Percentiles rank a stretch among this genome's conserved stretches.
phyloP scores from a whole-genome alignment of 2,797 vertebrate genomes.

The Phrynocephalus vlangalii region DNA sequence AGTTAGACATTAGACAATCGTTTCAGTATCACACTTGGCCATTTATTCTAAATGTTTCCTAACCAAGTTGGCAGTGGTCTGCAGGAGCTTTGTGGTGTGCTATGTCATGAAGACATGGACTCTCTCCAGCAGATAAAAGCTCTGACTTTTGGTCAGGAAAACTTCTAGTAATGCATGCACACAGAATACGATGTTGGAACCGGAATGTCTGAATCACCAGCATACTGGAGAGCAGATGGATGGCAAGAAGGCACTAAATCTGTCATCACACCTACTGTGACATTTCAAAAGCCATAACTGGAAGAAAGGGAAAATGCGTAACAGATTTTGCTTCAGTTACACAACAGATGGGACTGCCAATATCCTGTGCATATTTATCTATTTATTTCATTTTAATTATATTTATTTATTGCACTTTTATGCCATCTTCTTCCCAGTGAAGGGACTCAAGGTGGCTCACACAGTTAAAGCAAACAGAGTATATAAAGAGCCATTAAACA shows the following conservation, averaged over 20 bases:
- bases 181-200: constrained; percentile 11
- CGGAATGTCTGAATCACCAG: constrained; percentile 35
- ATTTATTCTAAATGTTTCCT: not conserved
- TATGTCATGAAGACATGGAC: constrained; percentile 26
- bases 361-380: not conserved
- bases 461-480: too few relatives aligned
- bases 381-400: not conserved
- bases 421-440: too few relatives aligned
- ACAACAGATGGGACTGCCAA: constrained; percentile 2
- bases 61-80: not conserved
- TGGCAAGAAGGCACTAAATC: constrained; percentile 45
- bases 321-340: constrained; percentile 45
- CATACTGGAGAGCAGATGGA: constrained; percentile 45
- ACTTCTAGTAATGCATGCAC: not conserved
- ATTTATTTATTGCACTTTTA: too few relatives aligned
- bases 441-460: too few relatives aligned
- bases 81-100: not conserved
- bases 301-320: constrained; percentile 50
- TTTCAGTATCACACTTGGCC: not conserved
- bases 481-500: too few relatives aligned
- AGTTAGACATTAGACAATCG: not conserved
- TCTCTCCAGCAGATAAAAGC: constrained; percentile 24
- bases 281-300: constrained; percentile 57
- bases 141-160: constrained; percentile 27
- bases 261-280: constrained; percentile 44